Evolutionary conservation across 2,888 invertebrate genomes (phyloP), one percentile per base, ranked within the genome.

Genomic region (Gibbula magus): DNA sequence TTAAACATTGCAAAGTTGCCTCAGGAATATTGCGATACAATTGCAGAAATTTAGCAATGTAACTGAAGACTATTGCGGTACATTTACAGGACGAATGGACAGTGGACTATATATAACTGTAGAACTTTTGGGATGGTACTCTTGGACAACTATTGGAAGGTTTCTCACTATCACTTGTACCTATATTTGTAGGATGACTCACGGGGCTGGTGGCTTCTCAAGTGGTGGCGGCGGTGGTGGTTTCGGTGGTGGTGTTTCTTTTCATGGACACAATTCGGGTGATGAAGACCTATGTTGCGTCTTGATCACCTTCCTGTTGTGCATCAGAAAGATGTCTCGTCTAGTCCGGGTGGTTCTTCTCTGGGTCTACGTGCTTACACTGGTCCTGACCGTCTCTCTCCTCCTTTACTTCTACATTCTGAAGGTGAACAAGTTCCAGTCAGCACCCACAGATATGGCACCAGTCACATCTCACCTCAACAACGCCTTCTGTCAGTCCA

Each of bases 261-360:
- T n/a, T n/a, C n/a, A n/a, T n/a, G n/a, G n/a, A n/a, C n/a, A 10
- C 13, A 45, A 13, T 13, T 1, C n/a, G 1, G 22, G 10, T 4
- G n/a, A 32, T 18, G 8, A 32, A 18, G 67, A 67, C 8, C 13
- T 18, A 18, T 67, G 67, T 32, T 29, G 32, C 67, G 8, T 35
- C 67, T 67, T 29, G 5, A 7, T 5, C 18, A n/a, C 29, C 13
- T 13, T 39, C 39, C 4, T n/a, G 18, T 39, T 73, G 32, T 73
- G 73, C 73, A n/a, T 73, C 20, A 35, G 73, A 35, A 35, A 45
- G 73, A 73, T 73, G 73, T 73, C 73, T 20, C 45, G 73, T 20
- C 22, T 22, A 16, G 20, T 45, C 20, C 73, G 73, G n/a, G 35
- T 73, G 18, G 39, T 35, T 20, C 35, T 39, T 20, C 73, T 73